Base-by-base conservation (phyloP, 2,888 invertebrate genomes). In the Tholera decimalis region DNA sequence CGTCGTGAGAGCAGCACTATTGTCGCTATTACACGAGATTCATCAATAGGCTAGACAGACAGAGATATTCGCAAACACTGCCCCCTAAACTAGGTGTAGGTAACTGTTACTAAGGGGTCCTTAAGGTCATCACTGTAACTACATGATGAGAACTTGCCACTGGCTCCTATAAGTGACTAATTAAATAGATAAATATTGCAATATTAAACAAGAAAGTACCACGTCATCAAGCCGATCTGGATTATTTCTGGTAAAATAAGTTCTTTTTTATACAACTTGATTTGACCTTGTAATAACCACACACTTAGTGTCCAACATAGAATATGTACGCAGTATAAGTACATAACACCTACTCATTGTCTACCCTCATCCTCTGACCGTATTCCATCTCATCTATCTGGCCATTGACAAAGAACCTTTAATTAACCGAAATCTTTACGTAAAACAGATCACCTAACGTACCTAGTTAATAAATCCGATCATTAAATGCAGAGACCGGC, bases 401-500 rank as follows among this genome's bases (percentile, higher is more conserved):
- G 11, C 22, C 37, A 47, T 20, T 51, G 41, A 46, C 67, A 73
- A 37, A 73, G 44, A 55, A 51, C 43, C 56, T 74, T 74, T 73
- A 73, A 73, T 74, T 61, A 72, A 77, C 66, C 59, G 44, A 61
- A 72, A 66, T 72, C 77, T 72, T 77, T 58, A 65, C 58, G 41
- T 58, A 75, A 62, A 77, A 67, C 77, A 62, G 73, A 77, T 75
- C 72, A 65, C 60, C 65, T 76, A 55, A 62, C 63, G 61, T 63
- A 64, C n/a, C 57, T 61, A 73, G 78, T 74, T 77, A 77, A 85
- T 88, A 88, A 89, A 90, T 89, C 86, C 79, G 84, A 83, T 89
- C 85, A 88, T 90, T 90, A 89, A 87, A 89, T 87, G 89, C 84
- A 73, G 81, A 77, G 81, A 71, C 65, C 68, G 64, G 75, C 63